phyloP scores from a whole-genome alignment of 2,797 vertebrate genomes.

The Nannoperca australis region DNA sequence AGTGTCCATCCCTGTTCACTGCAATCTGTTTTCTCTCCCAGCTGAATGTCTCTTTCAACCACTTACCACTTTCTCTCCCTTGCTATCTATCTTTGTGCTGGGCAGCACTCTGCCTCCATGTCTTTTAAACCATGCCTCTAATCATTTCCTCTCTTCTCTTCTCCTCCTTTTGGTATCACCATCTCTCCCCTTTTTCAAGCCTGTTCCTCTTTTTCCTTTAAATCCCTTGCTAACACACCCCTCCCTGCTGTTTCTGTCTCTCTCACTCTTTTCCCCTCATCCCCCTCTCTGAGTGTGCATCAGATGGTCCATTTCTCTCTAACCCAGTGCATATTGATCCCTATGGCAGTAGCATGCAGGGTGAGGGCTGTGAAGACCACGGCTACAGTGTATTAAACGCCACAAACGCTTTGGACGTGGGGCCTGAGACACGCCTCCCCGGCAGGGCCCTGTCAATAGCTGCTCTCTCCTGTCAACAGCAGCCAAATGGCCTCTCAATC shows the following conservation, averaged over 20 bases:
- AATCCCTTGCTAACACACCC: constrained; percentile 60
- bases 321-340: constrained; percentile 86
- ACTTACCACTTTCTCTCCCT: constrained; percentile 71
- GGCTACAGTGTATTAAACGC: constrained; percentile 88
- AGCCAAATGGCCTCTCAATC: constrained; percentile 86
- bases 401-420: constrained; percentile 86
- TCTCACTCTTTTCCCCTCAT: constrained; percentile 57
- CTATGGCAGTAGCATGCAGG: constrained; percentile 80
- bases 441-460: constrained; percentile 85
- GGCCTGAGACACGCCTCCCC: constrained; percentile 83
- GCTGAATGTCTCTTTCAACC: constrained; percentile 82
- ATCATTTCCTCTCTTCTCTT: constrained; percentile 71
- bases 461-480: constrained; percentile 86
- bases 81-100: constrained; percentile 58
- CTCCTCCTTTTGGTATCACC: constrained; percentile 53
- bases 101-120: constrained; percentile 63
- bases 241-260: constrained; percentile 64
- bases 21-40: constrained; percentile 79
- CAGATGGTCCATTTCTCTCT: constrained; percentile 85
- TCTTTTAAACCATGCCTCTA: constrained; percentile 74
- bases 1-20: constrained; percentile 72
- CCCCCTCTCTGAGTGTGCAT: constrained; percentile 79
- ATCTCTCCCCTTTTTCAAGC: constrained; percentile 57
- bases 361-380: constrained; percentile 79
- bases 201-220: constrained; percentile 46